Evolutionary conservation across 2,113 vertebrate species (phyloP).

Genomic region (Eulemur rufifrons): DNA sequence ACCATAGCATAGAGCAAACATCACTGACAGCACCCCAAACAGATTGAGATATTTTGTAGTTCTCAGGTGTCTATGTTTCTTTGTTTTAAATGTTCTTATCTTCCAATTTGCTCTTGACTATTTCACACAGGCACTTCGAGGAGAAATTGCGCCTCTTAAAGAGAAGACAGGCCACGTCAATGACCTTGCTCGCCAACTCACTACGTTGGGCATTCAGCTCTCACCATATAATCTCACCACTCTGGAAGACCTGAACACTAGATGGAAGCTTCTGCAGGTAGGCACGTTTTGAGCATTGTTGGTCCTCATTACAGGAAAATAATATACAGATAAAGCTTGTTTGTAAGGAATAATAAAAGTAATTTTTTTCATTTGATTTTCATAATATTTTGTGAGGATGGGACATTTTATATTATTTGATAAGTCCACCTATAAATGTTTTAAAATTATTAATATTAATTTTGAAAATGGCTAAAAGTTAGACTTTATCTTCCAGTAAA

Average conservation of each 20-base stretch:
- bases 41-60: neutral
- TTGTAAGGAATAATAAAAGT: neutral
- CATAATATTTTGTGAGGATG: neutral
- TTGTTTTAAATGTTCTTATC: conserved; percentile 15
- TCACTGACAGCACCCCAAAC: neutral
- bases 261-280: conserved; percentile 98
- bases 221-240: conserved; percentile 92
- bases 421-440: neutral
- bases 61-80: neutral
- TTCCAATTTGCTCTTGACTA: conserved; percentile 51
- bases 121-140: conserved; percentile 89
- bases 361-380: neutral
- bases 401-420: neutral
- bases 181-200: conserved; percentile 90
- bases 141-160: conserved; percentile 92
- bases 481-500: conserved; percentile 14
- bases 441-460: neutral
- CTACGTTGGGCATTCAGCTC: conserved; percentile 89
- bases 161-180: conserved; percentile 93
- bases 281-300: neutral
- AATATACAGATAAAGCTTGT: neutral
- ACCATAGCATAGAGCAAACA: neutral
- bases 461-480: neutral
- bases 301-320: neutral
- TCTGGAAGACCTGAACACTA: conserved; percentile 93